Conservation (phyloP, 2,113 vertebrate species). For the Mungos mungo region DNA sequence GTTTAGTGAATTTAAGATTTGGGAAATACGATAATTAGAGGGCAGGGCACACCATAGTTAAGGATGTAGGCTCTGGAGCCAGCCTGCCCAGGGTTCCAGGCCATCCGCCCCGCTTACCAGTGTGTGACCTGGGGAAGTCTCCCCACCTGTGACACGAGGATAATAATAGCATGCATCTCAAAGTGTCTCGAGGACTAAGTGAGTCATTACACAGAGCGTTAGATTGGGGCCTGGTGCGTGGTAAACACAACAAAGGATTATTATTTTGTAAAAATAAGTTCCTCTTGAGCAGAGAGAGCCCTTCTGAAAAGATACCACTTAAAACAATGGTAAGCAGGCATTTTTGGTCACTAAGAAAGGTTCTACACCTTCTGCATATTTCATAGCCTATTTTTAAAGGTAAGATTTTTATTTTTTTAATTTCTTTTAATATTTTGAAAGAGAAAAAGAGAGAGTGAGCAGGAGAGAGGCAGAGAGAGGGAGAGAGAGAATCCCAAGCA, state of each 20-base stretch:
- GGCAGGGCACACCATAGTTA: neutral
- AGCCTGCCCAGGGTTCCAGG: neutral
- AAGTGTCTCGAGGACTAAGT: neutral
- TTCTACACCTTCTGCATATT: neutral
- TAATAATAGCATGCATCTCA: neutral
- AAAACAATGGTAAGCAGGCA: neutral
- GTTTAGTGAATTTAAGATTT: neutral
- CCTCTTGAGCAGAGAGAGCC: neutral
- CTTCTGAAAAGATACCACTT: conserved; percentile 14
- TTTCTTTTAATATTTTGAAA: too few relatives aligned
- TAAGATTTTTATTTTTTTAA: neutral
- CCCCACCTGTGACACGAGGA: neutral
- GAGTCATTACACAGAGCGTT: neutral
- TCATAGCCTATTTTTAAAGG: conserved; percentile 5
- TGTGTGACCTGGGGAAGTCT: neutral
- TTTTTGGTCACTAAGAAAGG: neutral
- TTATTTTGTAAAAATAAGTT: conserved; percentile 22
- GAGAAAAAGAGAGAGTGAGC: too few relatives aligned
- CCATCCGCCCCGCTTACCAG: neutral
- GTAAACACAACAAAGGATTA: conserved; percentile 18
- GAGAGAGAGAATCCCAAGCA: too few relatives aligned
- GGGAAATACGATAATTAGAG: neutral
- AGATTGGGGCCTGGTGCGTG: neutral
- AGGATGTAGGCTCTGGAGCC: neutral
- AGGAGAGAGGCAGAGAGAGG: too few relatives aligned